phyloP scores from a whole-genome alignment of 2,113 vertebrate species.

The Dicaeum eximium region DNA sequence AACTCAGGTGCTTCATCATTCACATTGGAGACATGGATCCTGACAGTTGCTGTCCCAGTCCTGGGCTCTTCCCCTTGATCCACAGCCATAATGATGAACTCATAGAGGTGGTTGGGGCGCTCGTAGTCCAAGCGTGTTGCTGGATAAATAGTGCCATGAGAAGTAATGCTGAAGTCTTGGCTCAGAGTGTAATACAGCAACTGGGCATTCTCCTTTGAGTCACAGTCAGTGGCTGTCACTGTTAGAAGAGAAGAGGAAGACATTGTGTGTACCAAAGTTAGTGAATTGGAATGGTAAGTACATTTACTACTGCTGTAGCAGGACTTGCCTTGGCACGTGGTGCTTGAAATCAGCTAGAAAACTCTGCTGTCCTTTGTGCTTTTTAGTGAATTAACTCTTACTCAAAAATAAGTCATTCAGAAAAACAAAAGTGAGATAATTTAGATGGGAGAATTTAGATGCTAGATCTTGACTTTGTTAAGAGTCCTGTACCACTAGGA shows the following conservation, averaged over 20 bases:
- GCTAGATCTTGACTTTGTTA: not conserved
- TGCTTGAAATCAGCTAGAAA: not conserved
- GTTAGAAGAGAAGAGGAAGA: not conserved
- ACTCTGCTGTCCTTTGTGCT: not conserved
- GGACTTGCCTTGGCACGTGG: not conserved
- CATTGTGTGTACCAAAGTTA: not conserved
- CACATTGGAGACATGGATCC: conserved; percentile 84
- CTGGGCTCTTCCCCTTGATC: conserved; percentile 81
- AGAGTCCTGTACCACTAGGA: not conserved
- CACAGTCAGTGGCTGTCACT: conserved; percentile 88
- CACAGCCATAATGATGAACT: conserved; percentile 87
- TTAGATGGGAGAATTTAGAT: not conserved
- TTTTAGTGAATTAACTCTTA: not conserved
- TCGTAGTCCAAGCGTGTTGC: conserved; percentile 81
- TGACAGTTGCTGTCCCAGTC: conserved; percentile 85
- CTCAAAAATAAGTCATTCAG: not conserved
- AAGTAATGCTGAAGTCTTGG: conserved; percentile 83
- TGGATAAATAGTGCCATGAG: conserved; percentile 83
- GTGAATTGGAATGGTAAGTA: not conserved
- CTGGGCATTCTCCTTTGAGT: conserved; percentile 83
- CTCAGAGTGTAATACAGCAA: conserved; percentile 83
- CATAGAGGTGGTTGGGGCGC: conserved; percentile 82
- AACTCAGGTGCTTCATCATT: conserved; percentile 88
- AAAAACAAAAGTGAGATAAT: not conserved
- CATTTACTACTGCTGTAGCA: not conserved